Conservation (phyloP, 1,140 invertebrate genomes). For the Branchinecta lindahli region DNA sequence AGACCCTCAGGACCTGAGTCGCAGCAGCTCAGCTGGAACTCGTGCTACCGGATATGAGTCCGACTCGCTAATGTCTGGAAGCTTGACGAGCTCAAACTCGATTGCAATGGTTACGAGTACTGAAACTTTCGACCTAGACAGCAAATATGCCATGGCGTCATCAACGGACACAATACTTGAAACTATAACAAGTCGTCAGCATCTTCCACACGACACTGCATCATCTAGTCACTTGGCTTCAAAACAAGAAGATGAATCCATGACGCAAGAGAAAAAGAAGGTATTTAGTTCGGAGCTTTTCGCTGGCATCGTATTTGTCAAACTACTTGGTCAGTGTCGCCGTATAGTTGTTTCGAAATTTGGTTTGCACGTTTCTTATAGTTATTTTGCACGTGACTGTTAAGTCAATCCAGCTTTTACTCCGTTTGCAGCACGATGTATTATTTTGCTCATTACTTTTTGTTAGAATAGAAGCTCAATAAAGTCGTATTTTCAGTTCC, state of each 20-base stretch:
- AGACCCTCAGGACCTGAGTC: slow-evolving; percentile 15
- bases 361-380: too few species aligned
- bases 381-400: too few species aligned
- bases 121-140: slow-evolving; percentile 42
- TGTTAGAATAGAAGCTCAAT: too few species aligned
- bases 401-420: too few species aligned
- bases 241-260: slow-evolving; percentile 18
- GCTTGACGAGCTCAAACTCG: slow-evolving; percentile 56
- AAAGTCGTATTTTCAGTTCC: too few species aligned
- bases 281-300: slow-evolving; percentile 21
- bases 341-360: too few species aligned
- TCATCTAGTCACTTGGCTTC: slow-evolving; percentile 14
- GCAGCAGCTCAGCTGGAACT: slow-evolving; percentile 54
- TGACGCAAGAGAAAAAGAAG: slow-evolving; percentile 14
- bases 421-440: too few species aligned
- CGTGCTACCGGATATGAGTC: slow-evolving; percentile 66
- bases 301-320: not conserved
- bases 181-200: slow-evolving; percentile 16
- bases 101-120: slow-evolving; percentile 54
- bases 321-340: too few species aligned
- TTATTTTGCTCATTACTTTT: too few species aligned
- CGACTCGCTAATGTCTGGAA: slow-evolving; percentile 62
- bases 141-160: slow-evolving; percentile 22
- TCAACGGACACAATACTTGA: slow-evolving; percentile 23
- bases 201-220: slow-evolving; percentile 15